Percentiles rank a stretch among this genome's conserved stretches.
These are phyloP conservation scores for Cyrtonyx montezumae DNA, from an alignment of 2,113 vertebrate species.

Conservation along the genomic window DNA sequence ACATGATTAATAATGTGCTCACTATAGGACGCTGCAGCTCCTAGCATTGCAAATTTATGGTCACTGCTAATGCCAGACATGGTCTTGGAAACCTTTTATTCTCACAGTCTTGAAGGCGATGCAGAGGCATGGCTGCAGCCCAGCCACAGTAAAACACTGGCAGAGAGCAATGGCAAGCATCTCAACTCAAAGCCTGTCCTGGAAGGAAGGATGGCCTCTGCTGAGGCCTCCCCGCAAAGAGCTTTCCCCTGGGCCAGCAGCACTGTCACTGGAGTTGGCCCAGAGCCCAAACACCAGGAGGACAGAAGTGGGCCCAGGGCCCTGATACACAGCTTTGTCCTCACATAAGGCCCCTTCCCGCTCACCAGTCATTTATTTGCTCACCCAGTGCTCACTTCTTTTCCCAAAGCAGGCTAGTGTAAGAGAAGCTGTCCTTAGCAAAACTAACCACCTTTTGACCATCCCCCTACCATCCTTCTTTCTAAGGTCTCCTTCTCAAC, in stretches of 20 bases:
- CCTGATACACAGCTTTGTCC: neutral
- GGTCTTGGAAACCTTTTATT: neutral
- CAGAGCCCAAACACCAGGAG: neutral
- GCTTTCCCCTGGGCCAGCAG: neutral
- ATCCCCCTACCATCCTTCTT: fast-evolving
- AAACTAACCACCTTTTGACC: fast-evolving
- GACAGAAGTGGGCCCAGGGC: neutral
- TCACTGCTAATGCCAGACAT: neutral
- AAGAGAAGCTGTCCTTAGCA: neutral
- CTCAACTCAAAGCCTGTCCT: neutral
- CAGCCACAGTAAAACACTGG: fast-evolving
- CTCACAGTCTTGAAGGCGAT: neutral
- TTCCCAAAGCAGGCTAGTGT: neutral
- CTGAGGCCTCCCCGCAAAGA: neutral
- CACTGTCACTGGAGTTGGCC: neutral
- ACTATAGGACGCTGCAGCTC: neutral
- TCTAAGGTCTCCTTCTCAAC: neutral
- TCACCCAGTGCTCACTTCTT: neutral
- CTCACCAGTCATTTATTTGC: neutral
- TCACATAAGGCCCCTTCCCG: neutral
- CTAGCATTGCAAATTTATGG: neutral
- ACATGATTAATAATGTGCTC: neutral
- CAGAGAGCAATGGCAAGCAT: neutral
- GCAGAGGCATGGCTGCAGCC: neutral
- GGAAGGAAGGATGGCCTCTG: neutral